Conservation (phyloP, 1,140 invertebrate species). For the Probaryconus sp. region DNA sequence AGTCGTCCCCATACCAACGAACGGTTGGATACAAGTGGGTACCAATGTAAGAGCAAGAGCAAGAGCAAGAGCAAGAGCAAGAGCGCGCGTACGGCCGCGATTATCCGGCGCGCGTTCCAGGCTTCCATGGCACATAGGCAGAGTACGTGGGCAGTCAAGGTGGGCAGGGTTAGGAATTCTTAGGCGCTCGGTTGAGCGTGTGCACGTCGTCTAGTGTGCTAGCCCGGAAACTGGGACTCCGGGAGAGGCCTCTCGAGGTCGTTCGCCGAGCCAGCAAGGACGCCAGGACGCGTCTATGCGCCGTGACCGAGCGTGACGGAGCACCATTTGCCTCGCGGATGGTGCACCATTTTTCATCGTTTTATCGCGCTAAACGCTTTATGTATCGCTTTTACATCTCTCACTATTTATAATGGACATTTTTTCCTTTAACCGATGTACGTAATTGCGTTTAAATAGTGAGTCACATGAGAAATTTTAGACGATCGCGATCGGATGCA, state of each 20-base stretch:
- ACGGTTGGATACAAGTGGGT: conserved; percentile 11
- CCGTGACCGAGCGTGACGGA: conserved; percentile 9
- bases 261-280: conserved; percentile 71
- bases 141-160: conserved; percentile 63
- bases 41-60: conserved; percentile 17
- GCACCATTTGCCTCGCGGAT: conserved; percentile 24
- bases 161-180: conserved; percentile 73
- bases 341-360: conserved; percentile 27
- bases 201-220: conserved; percentile 64
- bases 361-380: not conserved
- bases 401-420: not conserved
- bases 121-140: conserved; percentile 55
- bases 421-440: no score
- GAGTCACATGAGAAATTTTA: no score
- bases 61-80: no score
- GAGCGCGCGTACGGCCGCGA: conserved; percentile 61
- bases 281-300: conserved; percentile 42
- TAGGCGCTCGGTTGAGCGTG: conserved; percentile 64
- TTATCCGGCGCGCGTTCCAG: conserved; percentile 55
- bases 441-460: no score
- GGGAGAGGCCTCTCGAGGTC: conserved; percentile 69
- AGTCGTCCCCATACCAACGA: conserved; percentile 58
- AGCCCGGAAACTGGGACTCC: conserved; percentile 66
- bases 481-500: no score
- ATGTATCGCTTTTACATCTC: conserved; percentile 14